Evolutionary conservation across 2,797 vertebrate genomes (phyloP).

Genomic region (Bryconaethiops microstoma): DNA sequence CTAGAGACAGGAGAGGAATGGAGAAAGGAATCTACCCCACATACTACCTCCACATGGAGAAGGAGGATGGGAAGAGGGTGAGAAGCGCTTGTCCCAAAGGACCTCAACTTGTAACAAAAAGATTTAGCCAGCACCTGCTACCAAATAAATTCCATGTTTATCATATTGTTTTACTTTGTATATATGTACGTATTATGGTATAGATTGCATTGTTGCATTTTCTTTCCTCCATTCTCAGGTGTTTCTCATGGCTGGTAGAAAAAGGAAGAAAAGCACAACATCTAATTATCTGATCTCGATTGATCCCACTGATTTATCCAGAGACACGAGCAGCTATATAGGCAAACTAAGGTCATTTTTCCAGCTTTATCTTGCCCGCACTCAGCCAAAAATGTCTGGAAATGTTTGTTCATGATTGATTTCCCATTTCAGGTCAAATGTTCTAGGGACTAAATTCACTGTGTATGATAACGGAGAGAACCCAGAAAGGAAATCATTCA

Average conservation of each 20-base stretch:
- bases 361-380: not conserved
- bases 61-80: constrained; percentile 82
- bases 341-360: constrained; percentile 85
- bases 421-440: constrained; percentile 80
- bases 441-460: constrained; percentile 88
- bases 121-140: not conserved
- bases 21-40: constrained; percentile 88
- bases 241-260: constrained; percentile 89
- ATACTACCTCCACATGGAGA: constrained; percentile 90
- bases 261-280: constrained; percentile 89
- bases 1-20: constrained; percentile 83
- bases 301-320: constrained; percentile 85
- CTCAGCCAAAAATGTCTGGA: not conserved
- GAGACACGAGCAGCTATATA: constrained; percentile 82
- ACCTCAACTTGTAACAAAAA: no score
- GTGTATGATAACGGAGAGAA: constrained; percentile 87
- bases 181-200: not conserved
- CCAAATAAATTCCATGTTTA: not conserved
- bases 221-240: constrained; percentile 69
- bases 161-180: not conserved
- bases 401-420: not conserved
- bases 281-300: constrained; percentile 91
- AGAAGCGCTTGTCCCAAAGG: not conserved
- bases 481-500: constrained; percentile 82
- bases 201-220: not conserved